Conservation (phyloP, 2,797 vertebrate species). For the Myotis myotis region DNA sequence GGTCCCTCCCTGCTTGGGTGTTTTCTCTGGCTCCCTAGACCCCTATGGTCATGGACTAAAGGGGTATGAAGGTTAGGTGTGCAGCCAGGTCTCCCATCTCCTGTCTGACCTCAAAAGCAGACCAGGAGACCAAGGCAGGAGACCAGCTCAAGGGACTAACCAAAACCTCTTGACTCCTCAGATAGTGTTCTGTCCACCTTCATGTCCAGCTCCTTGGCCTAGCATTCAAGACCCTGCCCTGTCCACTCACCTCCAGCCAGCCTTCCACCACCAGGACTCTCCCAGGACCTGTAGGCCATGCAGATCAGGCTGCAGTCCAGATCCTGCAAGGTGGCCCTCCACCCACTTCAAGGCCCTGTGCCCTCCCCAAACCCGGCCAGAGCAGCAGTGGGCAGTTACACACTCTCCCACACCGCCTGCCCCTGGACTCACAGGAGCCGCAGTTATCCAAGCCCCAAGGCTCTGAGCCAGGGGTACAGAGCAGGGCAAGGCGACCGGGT, state of each 20-base stretch:
- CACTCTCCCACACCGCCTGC: neutral
- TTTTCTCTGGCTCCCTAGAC: neutral
- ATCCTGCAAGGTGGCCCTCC: neutral
- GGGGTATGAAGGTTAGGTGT: neutral
- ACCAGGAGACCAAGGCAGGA: neutral
- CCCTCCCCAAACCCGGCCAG: neutral
- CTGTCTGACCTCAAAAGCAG: neutral
- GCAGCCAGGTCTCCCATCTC: neutral
- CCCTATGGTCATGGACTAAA: neutral
- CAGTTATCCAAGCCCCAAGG: neutral
- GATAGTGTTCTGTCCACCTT: neutral
- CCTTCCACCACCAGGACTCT: neutral
- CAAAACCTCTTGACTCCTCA: neutral
- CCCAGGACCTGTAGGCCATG: neutral
- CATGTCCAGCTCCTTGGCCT: neutral
- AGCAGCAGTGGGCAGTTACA: neutral
- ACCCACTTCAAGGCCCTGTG: neutral
- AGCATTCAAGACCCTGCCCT: neutral
- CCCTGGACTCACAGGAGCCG: neutral
- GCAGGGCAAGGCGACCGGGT: neutral
- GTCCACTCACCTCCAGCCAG: neutral
- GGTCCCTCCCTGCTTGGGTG: neutral
- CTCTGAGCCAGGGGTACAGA: neutral
- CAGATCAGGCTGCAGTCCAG: neutral
- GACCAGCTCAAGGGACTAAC: neutral